Conservation (phyloP, 2,113 vertebrate species). For the Tor tambroides region DNA sequence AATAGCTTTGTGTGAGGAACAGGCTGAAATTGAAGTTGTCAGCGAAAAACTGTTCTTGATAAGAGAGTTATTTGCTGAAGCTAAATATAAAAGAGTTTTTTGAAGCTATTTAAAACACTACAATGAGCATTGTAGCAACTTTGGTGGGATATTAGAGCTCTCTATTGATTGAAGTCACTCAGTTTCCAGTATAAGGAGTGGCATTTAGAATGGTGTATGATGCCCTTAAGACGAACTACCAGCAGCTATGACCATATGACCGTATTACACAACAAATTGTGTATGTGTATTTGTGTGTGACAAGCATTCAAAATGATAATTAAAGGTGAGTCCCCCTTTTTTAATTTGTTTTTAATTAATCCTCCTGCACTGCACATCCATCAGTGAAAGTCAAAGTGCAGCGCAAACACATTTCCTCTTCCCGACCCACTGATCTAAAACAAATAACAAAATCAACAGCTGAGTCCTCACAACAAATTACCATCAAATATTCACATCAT, state of each 20-base stretch:
- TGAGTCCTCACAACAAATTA: conserved; percentile 42
- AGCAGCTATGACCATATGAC: background rate
- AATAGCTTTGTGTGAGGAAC: conserved; percentile 3
- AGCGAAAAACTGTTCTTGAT: background rate
- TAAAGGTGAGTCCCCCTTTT: conserved; percentile 29
- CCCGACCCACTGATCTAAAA: conserved; percentile 56
- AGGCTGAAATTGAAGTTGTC: background rate
- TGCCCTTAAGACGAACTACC: background rate
- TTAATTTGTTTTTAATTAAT: conserved; percentile 57
- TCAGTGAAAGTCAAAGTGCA: conserved; percentile 40
- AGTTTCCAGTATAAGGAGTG: background rate
- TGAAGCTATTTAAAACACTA: conserved; percentile 14
- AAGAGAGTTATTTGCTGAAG: background rate
- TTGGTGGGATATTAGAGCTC: background rate
- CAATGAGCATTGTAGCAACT: background rate
- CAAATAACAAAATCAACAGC: conserved; percentile 58
- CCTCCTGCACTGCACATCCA: conserved; percentile 14
- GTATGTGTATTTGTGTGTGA: background rate
- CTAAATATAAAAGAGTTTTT: background rate
- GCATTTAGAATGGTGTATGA: background rate
- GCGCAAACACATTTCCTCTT: conserved; percentile 43
- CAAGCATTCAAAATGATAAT: background rate
- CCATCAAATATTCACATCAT: conserved; percentile 29
- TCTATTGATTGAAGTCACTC: background rate
- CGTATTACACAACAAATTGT: background rate